These are phyloP conservation scores for Daboia siamensis DNA, from an alignment of 2,113 vertebrate species.

Conservation along the genomic window DNA sequence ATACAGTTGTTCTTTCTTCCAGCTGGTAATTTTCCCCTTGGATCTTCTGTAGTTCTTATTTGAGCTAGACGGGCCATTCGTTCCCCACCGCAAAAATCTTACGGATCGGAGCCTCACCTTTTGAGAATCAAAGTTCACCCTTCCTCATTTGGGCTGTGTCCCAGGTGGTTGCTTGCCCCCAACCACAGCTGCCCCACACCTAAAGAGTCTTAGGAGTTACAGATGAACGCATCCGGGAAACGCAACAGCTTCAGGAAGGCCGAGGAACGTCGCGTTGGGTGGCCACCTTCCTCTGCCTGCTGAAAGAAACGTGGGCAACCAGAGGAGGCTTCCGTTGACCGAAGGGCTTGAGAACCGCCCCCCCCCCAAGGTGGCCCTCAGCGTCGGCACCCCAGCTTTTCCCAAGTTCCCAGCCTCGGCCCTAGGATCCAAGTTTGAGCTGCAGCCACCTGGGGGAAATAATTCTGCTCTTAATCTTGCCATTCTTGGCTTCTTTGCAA, in stretches of 20 bases:
- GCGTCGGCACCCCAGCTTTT: not conserved
- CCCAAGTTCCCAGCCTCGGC: not conserved
- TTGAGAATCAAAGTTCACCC: not conserved
- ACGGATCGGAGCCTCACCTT: not conserved
- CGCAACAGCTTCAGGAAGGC: not conserved
- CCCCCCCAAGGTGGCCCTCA: not conserved
- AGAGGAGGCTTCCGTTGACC: not conserved
- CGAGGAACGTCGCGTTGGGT: not conserved
- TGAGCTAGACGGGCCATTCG: too few species aligned
- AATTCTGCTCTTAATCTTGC: not conserved
- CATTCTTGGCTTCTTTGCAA: constrained; percentile 11
- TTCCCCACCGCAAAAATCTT: not conserved
- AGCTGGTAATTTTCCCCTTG: not conserved
- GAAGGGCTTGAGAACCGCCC: not conserved
- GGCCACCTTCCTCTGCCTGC: not conserved
- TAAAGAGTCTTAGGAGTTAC: not conserved
- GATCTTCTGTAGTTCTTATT: not conserved
- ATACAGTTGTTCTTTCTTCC: not conserved
- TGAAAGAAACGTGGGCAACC: not conserved
- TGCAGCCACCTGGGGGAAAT: not conserved
- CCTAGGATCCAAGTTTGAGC: not conserved
- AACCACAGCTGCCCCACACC: not conserved
- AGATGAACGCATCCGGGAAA: not conserved
- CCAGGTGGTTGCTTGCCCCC: too few species aligned
- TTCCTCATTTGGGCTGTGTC: not conserved